These are phyloP conservation scores for Carlito syrichta DNA, from an alignment of 2,113 vertebrate species.

Conservation along the genomic window DNA sequence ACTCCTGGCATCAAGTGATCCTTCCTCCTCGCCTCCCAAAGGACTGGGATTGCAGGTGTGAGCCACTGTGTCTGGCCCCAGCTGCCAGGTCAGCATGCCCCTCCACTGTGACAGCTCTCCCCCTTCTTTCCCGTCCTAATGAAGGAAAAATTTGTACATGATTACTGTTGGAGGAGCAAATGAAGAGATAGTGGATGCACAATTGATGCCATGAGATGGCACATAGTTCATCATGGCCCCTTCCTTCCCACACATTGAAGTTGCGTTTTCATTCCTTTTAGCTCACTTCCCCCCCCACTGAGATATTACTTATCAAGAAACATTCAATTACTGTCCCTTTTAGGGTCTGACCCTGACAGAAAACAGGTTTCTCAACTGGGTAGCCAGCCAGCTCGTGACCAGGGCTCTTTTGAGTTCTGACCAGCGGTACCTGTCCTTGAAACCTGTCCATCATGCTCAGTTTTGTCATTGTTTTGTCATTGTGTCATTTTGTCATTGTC, in stretches of 20 bases:
- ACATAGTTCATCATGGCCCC: neutral
- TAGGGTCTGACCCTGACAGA: neutral
- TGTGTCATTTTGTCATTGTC: no score
- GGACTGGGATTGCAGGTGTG: no score
- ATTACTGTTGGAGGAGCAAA: neutral
- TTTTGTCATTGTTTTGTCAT: no score
- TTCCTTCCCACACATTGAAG: neutral
- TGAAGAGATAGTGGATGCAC: neutral
- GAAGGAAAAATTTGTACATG: neutral
- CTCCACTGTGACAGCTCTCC: neutral
- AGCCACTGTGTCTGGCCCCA: neutral
- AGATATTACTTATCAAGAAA: neutral
- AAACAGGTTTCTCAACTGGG: neutral
- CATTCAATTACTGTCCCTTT: neutral
- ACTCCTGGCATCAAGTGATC: no score
- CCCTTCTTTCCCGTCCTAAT: neutral
- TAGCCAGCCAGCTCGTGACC: neutral
- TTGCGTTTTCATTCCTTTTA: neutral
- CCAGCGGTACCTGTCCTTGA: neutral
- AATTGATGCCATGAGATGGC: neutral
- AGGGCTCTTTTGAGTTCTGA: neutral
- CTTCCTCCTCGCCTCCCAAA: no score
- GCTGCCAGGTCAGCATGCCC: neutral
- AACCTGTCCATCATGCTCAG: neutral
- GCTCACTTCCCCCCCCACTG: neutral